Evolutionary conservation across 2,797 vertebrate species (phyloP), one percentile per base, ranked within the genome.

Genomic region (Mastacembelus armatus): DNA sequence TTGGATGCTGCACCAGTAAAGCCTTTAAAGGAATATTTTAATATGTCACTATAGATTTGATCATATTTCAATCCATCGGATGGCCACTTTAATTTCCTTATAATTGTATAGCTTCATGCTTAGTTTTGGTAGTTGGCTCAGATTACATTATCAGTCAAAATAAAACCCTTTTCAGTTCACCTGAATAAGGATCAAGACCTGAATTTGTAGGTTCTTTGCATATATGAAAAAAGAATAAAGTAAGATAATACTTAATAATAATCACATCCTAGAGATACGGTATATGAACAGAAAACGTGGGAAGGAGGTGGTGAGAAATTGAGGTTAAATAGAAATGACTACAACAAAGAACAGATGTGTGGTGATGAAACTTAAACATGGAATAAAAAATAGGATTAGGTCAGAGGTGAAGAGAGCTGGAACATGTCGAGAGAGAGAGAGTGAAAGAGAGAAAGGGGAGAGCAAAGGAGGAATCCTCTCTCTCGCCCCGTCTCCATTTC

Each of bases 311-410:
- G 49, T 67, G 57, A 62, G 47, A 45, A 57, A 63, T 63, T 59
- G 44, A 81, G 82, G 78, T 76, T 74, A 83, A 84, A 70, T 42
- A 66, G 57, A 51, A 49, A 56, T 59, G 80, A 81, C 39, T 64
- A 64, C 75, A 85, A 83, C 67, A 78, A 84, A 83, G 74, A 68
- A 80, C 77, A 72, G 80, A 66, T 19, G 33, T 49, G 62, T 73
- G 70, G 62, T 10, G 8, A 49, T 61, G 66, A 74, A 83, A 60
- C 73, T 77, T 49, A 67, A 81, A 59, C 71, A 70, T 10, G 45
- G 59, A 62, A 76, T 77, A 49, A 83, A 76, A 84, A 77, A 66
- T 32, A 36, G 62, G 71, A 71, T 77, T 63, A 81, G 68, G 64
- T 55, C 68, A 78, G 65, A 74, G 85, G 76, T 80, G 72, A 75